Evolutionary conservation across 2,113 vertebrate species (phyloP).

Genomic region (Neoarius graeffei): DNA sequence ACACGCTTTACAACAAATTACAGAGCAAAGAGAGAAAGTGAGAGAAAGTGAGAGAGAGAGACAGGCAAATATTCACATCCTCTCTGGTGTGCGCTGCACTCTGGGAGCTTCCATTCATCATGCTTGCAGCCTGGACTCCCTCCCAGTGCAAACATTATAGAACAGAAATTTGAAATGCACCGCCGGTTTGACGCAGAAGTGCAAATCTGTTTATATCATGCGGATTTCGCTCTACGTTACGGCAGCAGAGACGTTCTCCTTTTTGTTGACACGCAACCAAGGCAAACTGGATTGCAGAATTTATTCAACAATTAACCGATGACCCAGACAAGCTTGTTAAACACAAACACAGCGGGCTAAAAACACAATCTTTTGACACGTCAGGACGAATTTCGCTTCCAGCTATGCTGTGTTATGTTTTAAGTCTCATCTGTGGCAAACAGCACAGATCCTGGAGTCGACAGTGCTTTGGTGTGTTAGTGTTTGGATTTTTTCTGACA

Average conservation of each 20-base stretch:
- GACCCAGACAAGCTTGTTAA: constrained; percentile 51
- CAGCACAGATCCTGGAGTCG: background rate
- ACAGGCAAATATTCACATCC: constrained; percentile 40
- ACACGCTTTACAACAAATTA: constrained; percentile 46
- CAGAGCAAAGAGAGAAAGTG: constrained; percentile 35
- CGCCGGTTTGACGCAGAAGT: constrained; percentile 25
- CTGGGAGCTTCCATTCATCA: constrained; percentile 28
- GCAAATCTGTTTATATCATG: constrained; percentile 41
- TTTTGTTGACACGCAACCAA: constrained; percentile 48
- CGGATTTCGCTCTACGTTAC: constrained; percentile 19
- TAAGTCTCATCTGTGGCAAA: constrained; percentile 22
- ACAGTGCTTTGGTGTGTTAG: background rate
- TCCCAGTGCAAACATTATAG: constrained; percentile 31
- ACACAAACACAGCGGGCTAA: constrained; percentile 53
- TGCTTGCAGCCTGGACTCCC: constrained; percentile 12
- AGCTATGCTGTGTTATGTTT: constrained; percentile 30
- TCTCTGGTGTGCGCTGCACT: constrained; percentile 27
- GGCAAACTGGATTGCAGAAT: constrained; percentile 45
- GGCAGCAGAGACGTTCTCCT: constrained; percentile 21
- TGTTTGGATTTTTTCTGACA: constrained; percentile 19
- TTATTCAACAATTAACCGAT: constrained; percentile 59
- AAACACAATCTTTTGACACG: constrained; percentile 50
- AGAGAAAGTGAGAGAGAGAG: constrained; percentile 9
- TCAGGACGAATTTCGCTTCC: constrained; percentile 35
- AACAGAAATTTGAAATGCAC: constrained; percentile 19